A percentile compares a stretch with the other conserved stretches of the same genome.
Conservation (phyloP, 2,113 vertebrate genomes). For the Myotis brandtii region DNA sequence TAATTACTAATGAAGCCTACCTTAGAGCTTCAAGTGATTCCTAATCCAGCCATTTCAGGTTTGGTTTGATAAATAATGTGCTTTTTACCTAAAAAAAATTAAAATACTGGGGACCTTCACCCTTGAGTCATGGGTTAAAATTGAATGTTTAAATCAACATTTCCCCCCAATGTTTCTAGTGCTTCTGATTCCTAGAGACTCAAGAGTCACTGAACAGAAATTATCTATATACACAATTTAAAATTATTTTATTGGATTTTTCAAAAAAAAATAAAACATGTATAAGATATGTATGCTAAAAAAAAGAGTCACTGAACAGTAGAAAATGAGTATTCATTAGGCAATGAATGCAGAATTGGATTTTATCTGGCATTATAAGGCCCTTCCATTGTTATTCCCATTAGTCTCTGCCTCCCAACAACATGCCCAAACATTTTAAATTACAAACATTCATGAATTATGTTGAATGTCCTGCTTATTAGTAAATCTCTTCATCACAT, state of each 20-base stretch:
- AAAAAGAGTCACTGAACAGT: neutral
- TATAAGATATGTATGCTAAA: too few relatives aligned
- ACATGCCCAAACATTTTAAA: neutral
- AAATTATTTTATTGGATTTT: too few relatives aligned
- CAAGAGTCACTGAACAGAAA: neutral
- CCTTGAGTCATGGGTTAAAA: neutral
- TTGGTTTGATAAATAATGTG: neutral
- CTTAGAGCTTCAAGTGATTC: neutral
- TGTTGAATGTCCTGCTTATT: neutral
- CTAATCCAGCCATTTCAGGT: neutral
- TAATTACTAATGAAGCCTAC: neutral
- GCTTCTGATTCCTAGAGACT: neutral
- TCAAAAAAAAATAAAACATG: too few relatives aligned
- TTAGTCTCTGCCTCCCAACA: neutral
- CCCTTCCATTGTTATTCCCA: neutral
- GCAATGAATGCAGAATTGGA: neutral
- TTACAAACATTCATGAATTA: neutral
- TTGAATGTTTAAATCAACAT: neutral
- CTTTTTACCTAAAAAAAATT: neutral
- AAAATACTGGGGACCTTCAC: neutral
- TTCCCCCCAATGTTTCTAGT: neutral
- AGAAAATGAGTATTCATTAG: constrained; percentile 21
- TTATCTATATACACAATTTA: too few relatives aligned
- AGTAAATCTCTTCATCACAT: neutral
- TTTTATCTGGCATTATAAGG: constrained; percentile 37